Evolutionary conservation across 2,113 vertebrate species (phyloP).

Genomic region (Anoplopoma fimbria): DNA sequence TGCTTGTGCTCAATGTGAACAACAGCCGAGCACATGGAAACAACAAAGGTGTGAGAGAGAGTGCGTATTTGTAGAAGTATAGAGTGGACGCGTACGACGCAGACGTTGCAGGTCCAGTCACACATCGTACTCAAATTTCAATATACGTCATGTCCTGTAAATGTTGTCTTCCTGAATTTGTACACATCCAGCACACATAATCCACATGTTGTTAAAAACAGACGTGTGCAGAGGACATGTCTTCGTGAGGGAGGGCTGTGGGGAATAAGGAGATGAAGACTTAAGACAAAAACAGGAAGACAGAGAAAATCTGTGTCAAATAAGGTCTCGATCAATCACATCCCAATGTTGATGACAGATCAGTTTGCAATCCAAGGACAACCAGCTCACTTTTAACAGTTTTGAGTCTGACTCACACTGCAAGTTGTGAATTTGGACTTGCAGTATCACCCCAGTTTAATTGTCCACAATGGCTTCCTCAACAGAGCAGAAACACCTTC

Average conservation of each 20-base stretch:
- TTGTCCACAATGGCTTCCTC: constrained; percentile 24
- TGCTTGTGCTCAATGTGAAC: constrained; percentile 61
- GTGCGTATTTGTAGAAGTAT: constrained; percentile 42
- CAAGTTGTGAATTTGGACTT: constrained; percentile 28
- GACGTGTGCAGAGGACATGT: constrained; percentile 24
- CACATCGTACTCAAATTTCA: constrained; percentile 21
- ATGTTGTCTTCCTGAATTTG: constrained; percentile 30
- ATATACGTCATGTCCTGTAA: constrained; percentile 16
- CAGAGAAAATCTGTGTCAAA: constrained; percentile 41
- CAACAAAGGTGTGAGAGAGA: constrained; percentile 9
- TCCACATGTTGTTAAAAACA: constrained; percentile 21
- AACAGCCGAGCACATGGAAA: constrained; percentile 44
- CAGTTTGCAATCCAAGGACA: constrained; percentile 28
- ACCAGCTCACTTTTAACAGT: constrained; percentile 28
- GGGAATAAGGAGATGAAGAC: constrained; percentile 37
- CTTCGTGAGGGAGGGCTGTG: not conserved
- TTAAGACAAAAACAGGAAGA: constrained; percentile 67
- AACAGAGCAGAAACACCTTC: constrained; percentile 13
- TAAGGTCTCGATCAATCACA: constrained; percentile 39
- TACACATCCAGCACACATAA: constrained; percentile 20
- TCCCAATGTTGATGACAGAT: constrained; percentile 23
- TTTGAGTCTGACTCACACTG: constrained; percentile 12
- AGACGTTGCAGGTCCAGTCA: constrained; percentile 49
- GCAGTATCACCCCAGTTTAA: constrained; percentile 16
- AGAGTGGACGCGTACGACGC: constrained; percentile 27